A percentile compares a stretch with the other conserved stretches of the same genome.
Conservation (phyloP, 2,888 invertebrate species). For the Tortrix viridana region DNA sequence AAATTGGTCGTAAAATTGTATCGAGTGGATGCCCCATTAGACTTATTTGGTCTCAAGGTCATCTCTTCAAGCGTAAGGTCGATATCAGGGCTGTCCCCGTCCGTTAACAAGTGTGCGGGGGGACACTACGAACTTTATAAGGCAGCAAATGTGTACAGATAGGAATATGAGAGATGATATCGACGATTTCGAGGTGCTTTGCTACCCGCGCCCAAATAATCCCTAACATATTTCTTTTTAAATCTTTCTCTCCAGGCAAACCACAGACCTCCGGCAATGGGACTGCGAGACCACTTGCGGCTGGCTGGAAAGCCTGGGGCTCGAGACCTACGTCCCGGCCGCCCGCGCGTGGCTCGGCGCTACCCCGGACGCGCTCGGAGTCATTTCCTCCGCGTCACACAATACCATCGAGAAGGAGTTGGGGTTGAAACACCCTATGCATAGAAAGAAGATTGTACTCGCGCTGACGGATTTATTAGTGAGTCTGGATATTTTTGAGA, state of each 20-base stretch:
- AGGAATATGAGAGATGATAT: too few species aligned
- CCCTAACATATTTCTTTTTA: too few species aligned
- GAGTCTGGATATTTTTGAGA: constrained; percentile 37
- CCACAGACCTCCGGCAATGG: constrained; percentile 91
- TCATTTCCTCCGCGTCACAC: constrained; percentile 89
- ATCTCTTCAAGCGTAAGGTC: too few species aligned
- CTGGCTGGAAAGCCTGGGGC: constrained; percentile 91
- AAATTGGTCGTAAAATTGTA: too few species aligned
- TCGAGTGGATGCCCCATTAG: too few species aligned
- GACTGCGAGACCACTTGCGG: constrained; percentile 91
- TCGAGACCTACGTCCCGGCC: constrained; percentile 91
- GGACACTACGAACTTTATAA: too few species aligned
- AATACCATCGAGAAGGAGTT: constrained; percentile 95
- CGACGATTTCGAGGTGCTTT: too few species aligned
- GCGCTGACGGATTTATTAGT: constrained; percentile 87
- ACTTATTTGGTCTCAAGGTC: too few species aligned
- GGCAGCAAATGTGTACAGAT: too few species aligned
- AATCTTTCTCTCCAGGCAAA: constrained; percentile 78
- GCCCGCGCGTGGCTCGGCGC: constrained; percentile 93
- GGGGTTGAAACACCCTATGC: constrained; percentile 92
- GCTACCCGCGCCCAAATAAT: too few species aligned
- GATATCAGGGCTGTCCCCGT: too few species aligned
- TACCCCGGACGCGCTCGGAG: constrained; percentile 85
- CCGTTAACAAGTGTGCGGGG: too few species aligned
- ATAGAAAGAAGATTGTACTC: constrained; percentile 95